Base-by-base conservation (phyloP, 1,140 invertebrate genomes). In the Drosophila virilis region DNA sequence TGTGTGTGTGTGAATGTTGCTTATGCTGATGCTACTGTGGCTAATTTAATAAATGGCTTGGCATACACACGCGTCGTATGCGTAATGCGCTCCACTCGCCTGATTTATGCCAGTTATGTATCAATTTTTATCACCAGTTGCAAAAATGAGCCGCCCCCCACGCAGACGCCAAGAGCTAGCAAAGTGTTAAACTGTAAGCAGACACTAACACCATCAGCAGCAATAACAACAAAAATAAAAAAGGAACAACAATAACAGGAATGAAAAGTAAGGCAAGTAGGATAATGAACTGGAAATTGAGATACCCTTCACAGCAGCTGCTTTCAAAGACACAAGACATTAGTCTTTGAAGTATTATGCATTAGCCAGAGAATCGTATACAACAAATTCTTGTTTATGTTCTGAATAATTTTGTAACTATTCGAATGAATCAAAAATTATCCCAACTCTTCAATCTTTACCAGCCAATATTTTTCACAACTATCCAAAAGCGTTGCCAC, bases 21-120 rank as follows among this genome's bases (percentile, higher is more conserved):
- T 58, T 28, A 42, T 43, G 50, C 46, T 59, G 55, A 40, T 67
- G 70, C 54, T 80, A 70, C 77, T 88, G 84, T 89, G 80, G 84
- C 84, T 89, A 88, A 89, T 89, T 89, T 88, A 89, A 89, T 88
- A 89, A 88, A 89, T 88, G 66, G 55, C 77, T 61, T 69, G 55
- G 62, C 66, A 68, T 45, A 51, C 70, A 78, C 83, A 78, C 82
- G 77, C 74, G 65, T 51, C 79, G 84, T 88, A 81, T 80, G 75
- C 77, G 77, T 89, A 74, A 80, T 89, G 80, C 68, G 77, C 58
- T 71, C 60, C 65, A 74, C 60, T 77, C 83, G 74, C 74, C 70
- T 89, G 84, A 89, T 89, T 89, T 89, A 89, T 89, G 80, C 77
- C 79, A 80, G 84, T 84, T 89, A 84, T 89, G 84, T 90, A 89